Base-by-base conservation (phyloP, 1,140 invertebrate species). In the Tetramorium alpestre region DNA sequence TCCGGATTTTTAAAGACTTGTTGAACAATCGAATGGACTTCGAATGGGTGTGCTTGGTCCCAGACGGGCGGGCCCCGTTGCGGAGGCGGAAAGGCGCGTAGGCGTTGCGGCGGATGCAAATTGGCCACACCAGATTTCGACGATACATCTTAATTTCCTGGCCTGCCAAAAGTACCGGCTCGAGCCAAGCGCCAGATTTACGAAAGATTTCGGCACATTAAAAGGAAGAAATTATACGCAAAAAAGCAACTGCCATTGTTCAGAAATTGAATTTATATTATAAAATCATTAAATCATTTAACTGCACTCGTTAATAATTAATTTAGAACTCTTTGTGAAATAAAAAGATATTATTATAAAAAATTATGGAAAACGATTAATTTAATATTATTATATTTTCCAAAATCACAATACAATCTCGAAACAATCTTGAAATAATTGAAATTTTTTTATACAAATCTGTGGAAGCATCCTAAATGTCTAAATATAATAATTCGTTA, bases 101-200 rank as follows among this genome's bases (percentile, higher is more conserved):
- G 94, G 94, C 94, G 94, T 94, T 93, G 91, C 93, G 92, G 91
- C 87, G 93, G 93, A 94, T 95, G 94, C 94, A 94, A 95, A 95
- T 95, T 94, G 92, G 89, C 94, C 93, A 93, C 92, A 92, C 93
- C 92, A 94, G 94, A 95, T 95, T 91, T 93, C 90, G 91, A 92
- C 94, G 94, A 95, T 95, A 95, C 94, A 95, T 95, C 94, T 95
- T 95, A 95, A 95, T 95, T 94, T 93, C 91, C 92, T 89, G 86
- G 85, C 89, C 82, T 86, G 88, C 91, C 91, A 92, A 94, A 94
- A 93, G 93, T 91, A 92, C 90, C 86, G 89, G 64, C 77, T 65
- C 47, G 69, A 47, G 54, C 28, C 87, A 78, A 49, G 25, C 64
- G 85, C 49, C 49, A 56, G 60, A 87, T 89, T 82, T 86, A 56